Evolutionary conservation across 2,113 vertebrate genomes (phyloP), one percentile per base, ranked within the genome.

Genomic region (Pteruthius melanotis): DNA sequence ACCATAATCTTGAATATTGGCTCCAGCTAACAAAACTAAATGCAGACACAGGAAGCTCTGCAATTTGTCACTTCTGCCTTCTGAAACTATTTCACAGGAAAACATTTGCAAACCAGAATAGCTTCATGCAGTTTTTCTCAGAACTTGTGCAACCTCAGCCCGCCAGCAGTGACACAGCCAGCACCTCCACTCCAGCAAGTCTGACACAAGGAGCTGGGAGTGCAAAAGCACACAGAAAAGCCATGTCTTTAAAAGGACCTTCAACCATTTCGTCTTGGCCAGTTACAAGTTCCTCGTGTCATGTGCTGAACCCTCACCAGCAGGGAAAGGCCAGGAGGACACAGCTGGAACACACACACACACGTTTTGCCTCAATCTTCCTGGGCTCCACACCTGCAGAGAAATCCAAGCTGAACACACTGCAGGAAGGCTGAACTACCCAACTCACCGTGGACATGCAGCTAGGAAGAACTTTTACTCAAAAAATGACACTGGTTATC

Each of bases 391-490:
- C 8, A 28, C 26, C 19, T 49, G 69, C 57, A 60, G 37, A 37
- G 24, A 22, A 60, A 60, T 5, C 45, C 44, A 33, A 21, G 24
- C 60, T 56, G 35, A 60, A 68, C 15, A 12, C 18, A 1, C 4
- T 37, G 37, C 49, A 42, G 61, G 52, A 47, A 47, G 13, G 64
- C 16, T 64, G 56, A 52, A 7, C 39, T 18, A 60, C 39, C 17
- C 64, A 60, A 12, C 11, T 33, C 60, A 39, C 16, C 16, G 12
- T 2, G 35, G 60, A 77, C 33, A 52, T 0, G 0, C 15, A 76
- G 11, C 21, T 71, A 50, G 42, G 11, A 76, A 39, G 22, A 69
- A 57, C 15, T 74, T 69, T 0, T 7, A 57, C 23, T 47, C 16
- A 30, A 24, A 52, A 44, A n/a, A 35, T 0, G 0, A 23, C 26